Percentiles rank a stretch among this genome's conserved stretches.
Conservation (phyloP, 2,113 vertebrate genomes). For the Cariama cristata region DNA sequence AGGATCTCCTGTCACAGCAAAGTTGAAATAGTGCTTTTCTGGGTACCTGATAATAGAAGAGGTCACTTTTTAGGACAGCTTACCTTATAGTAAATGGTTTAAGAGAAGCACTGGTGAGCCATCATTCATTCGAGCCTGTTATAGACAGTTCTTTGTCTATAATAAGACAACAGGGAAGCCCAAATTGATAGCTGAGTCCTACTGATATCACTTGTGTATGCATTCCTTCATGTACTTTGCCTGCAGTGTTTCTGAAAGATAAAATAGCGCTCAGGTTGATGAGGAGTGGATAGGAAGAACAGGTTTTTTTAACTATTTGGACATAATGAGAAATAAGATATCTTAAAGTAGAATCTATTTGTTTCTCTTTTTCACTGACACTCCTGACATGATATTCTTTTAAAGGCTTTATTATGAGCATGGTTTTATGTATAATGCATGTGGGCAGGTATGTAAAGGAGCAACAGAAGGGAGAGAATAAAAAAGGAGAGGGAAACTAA, state of each 20-base stretch:
- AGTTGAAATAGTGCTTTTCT: constrained; percentile 29
- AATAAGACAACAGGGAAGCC: constrained; percentile 23
- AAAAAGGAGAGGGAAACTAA: neutral
- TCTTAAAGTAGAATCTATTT: constrained; percentile 9
- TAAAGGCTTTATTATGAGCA: neutral
- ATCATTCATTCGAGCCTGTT: constrained; percentile 17
- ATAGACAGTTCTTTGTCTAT: constrained; percentile 25
- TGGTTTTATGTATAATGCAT: neutral
- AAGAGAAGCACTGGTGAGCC: neutral
- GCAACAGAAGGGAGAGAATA: neutral
- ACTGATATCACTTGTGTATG: neutral
- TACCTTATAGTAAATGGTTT: neutral
- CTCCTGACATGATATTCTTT: neutral
- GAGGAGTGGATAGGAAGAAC: neutral
- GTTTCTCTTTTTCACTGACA: neutral
- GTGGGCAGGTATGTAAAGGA: neutral
- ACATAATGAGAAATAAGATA: neutral
- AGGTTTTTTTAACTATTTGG: neutral
- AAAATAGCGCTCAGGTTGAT: constrained; percentile 9
- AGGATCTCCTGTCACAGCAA: constrained; percentile 18
- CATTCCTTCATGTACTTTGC: constrained; percentile 7
- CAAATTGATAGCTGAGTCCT: constrained; percentile 49
- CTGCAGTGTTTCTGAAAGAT: constrained; percentile 38
- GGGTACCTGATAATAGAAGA: constrained; percentile 10
- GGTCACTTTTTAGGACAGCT: constrained; percentile 52